Conservation (phyloP, 1,140 invertebrate species). For the Brachionus rotundiformis region DNA sequence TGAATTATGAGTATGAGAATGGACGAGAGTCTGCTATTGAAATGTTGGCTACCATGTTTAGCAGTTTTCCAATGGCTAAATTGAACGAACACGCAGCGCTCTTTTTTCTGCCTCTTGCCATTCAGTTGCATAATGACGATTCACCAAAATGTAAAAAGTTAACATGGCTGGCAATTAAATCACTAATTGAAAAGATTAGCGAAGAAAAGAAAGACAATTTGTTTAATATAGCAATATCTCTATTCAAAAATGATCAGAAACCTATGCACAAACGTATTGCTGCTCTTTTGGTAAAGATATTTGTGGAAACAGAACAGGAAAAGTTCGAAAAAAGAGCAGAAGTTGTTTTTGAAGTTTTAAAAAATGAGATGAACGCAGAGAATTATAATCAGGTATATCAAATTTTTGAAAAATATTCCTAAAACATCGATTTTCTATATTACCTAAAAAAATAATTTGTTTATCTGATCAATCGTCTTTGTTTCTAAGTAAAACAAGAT, state of each 20-base stretch:
- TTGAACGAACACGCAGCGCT: conserved; percentile 70
- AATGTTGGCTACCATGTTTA: conserved; percentile 78
- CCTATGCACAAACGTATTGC: conserved; percentile 49
- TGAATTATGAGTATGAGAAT: conserved; percentile 76
- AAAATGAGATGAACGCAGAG: conserved; percentile 31
- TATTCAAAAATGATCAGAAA: conserved; percentile 47
- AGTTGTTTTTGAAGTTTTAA: conserved; percentile 57
- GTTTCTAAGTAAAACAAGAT: no score
- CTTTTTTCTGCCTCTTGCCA: conserved; percentile 75
- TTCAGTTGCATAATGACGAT: conserved; percentile 65
- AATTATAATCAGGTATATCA: conserved; percentile 13
- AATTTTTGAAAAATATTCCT: no score
- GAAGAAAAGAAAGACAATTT: background rate
- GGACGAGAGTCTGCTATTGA: conserved; percentile 81
- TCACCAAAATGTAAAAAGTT: conserved; percentile 61
- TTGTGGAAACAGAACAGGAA: conserved; percentile 54
- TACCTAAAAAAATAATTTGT: no score
- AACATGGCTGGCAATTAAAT: conserved; percentile 60
- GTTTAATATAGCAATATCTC: conserved; percentile 9
- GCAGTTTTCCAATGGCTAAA: conserved; percentile 73
- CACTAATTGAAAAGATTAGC: conserved; percentile 61
- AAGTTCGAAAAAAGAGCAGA: conserved; percentile 55
- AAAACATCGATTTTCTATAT: no score
- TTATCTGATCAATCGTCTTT: no score
- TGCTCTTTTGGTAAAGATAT: conserved; percentile 23